These are phyloP conservation scores for Orycteropus afer DNA, from an alignment of 2,113 vertebrate species.

Conservation along the genomic window DNA sequence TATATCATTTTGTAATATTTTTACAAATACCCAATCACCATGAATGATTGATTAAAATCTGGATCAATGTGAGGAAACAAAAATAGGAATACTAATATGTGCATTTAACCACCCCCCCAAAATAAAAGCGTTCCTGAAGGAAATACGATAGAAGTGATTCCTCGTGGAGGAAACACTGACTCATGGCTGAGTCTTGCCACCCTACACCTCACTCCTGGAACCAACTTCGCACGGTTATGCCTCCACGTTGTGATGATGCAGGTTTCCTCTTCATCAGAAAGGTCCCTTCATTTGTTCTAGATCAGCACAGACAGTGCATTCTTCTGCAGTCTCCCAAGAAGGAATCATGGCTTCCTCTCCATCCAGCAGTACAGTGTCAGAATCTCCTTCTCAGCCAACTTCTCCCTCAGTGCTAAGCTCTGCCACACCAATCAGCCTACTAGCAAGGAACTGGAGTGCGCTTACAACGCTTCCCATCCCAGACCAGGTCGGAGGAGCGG, in stretches of 20 bases:
- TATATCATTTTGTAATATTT: background rate
- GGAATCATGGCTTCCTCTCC: conserved; percentile 30
- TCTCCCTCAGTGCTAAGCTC: background rate
- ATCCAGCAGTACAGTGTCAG: background rate
- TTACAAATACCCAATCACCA: conserved; percentile 38
- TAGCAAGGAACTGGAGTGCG: background rate
- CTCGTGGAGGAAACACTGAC: background rate
- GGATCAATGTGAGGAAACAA: background rate
- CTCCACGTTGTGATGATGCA: background rate
- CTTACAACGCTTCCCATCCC: background rate
- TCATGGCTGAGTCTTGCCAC: background rate
- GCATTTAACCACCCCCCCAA: background rate
- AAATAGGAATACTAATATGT: background rate
- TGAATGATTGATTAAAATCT: background rate
- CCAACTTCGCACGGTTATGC: background rate
- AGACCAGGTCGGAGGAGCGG: background rate
- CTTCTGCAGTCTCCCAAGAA: background rate
- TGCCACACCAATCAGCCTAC: background rate
- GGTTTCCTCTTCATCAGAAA: background rate
- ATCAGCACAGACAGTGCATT: conserved; percentile 30
- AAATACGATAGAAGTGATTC: background rate
- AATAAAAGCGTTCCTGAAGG: background rate
- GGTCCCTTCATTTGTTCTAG: background rate
- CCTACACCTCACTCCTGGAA: background rate
- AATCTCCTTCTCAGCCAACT: background rate